These are phyloP conservation scores for Phaedon cochleariae DNA, from an alignment of 2,888 invertebrate genomes.

Conservation along the genomic window DNA sequence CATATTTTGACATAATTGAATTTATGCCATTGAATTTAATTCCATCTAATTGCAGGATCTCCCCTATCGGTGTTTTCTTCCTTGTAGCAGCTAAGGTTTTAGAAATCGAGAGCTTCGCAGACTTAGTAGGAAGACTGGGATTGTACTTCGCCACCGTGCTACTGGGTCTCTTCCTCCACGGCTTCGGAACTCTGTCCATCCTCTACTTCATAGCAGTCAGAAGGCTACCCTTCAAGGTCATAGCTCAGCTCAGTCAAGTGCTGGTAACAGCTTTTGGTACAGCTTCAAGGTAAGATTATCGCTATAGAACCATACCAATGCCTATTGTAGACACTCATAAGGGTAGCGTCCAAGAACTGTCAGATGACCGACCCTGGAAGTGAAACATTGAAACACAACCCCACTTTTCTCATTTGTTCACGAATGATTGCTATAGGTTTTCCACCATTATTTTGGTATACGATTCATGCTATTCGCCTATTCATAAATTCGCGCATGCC, in stretches of 20 bases:
- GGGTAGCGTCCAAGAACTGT: too few relatives aligned
- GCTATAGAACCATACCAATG: too few relatives aligned
- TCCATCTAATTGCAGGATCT: constrained; percentile 82
- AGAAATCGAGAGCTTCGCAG: constrained; percentile 86
- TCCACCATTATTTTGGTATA: too few relatives aligned
- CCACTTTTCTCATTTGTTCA: too few relatives aligned
- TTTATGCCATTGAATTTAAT: too few relatives aligned
- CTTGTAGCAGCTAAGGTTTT: constrained; percentile 90
- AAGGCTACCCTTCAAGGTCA: constrained; percentile 82
- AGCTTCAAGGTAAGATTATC: constrained; percentile 76
- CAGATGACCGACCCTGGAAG: too few relatives aligned
- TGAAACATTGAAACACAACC: too few relatives aligned
- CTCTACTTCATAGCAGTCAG: constrained; percentile 85
- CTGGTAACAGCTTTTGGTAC: constrained; percentile 96
- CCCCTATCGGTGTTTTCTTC: constrained; percentile 89
- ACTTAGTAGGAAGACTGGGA: constrained; percentile 87
- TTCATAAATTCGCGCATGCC: too few relatives aligned
- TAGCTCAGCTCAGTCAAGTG: constrained; percentile 88
- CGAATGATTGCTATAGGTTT: too few relatives aligned
- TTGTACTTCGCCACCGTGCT: constrained; percentile 93
- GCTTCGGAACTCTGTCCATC: constrained; percentile 87
- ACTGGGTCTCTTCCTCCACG: constrained; percentile 90
- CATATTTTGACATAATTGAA: too few relatives aligned
- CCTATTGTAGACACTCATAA: not conserved
- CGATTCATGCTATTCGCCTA: too few relatives aligned